Base-by-base conservation (phyloP, 2,888 invertebrate species). In the Carpatolechia fugitivella region DNA sequence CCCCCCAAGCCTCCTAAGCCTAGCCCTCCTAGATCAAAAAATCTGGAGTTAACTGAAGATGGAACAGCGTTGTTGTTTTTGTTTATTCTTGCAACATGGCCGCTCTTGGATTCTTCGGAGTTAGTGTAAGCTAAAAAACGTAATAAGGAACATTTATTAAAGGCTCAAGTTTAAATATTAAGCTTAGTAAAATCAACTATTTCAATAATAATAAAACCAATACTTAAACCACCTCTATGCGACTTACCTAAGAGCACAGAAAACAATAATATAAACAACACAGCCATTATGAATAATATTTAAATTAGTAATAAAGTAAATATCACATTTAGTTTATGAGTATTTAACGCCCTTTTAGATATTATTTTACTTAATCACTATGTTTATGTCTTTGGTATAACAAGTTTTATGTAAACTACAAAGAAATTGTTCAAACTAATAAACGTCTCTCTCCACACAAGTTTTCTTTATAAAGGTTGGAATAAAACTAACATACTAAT, bases 41-140 rank as follows among this genome's bases (percentile, higher is more conserved):
- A 70, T 52, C 66, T 65, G 30, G 68, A 61, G 36, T 66, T 60
- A 53, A 65, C 56, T 20, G 59, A 60, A 35, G 0, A 35, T 24
- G 46, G 53, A 7, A 2, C 24, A 10, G 7, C 53, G 3, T 29
- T 30, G 14, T 1, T 3, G 10, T 30, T 38, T 48, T 54, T 48
- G 30, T 16, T 54, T 11, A 24, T 18, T 5, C 35, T 18, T n/a
- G 14, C 20, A n/a, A 33, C 33, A n/a, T 6, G 1, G 11, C 18
- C 18, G 53, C 46, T n/a, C 8, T 44, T 36, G 20, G 13, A 16
- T 49, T 46, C 46, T 29, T 41, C 16, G 18, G 41, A 35, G 8
- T 51, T 55, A n/a, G 36, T 11, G 29, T 33, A n/a, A 14, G 30
- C 55, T 51, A 36, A 3, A 50, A 38, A 24, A n/a, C n/a, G n/a